These are phyloP conservation scores for Paralichthys olivaceus DNA, from an alignment of 2,113 vertebrate genomes.

Conservation along the genomic window DNA sequence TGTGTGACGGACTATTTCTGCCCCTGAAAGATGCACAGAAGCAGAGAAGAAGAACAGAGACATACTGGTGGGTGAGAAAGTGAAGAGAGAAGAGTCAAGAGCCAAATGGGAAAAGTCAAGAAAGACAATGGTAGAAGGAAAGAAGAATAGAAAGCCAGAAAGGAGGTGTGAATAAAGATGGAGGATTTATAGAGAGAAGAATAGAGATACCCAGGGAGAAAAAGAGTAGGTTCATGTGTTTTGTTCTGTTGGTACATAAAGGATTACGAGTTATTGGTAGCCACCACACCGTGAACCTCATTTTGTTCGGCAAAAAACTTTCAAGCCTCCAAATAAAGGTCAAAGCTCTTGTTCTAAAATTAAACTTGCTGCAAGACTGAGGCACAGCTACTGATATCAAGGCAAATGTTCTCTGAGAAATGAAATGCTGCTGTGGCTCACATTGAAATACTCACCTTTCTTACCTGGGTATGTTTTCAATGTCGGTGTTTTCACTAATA, in stretches of 20 bases:
- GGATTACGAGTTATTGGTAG: neutral
- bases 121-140: too few relatives aligned
- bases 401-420: constrained; percentile 17
- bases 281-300: constrained; percentile 20
- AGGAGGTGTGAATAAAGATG: too few relatives aligned
- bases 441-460: neutral
- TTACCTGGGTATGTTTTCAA: neutral
- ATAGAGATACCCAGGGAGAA: too few relatives aligned
- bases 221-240: too few relatives aligned
- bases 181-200: too few relatives aligned
- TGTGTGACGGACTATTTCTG: constrained; percentile 43
- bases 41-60: neutral
- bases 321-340: constrained; percentile 48
- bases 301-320: constrained; percentile 21
- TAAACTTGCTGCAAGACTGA: constrained; percentile 8
- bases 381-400: constrained; percentile 10
- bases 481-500: too few relatives aligned
- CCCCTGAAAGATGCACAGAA: constrained; percentile 31
- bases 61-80: constrained; percentile 5
- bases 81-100: neutral
- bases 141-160: too few relatives aligned
- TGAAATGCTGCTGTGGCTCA: constrained; percentile 10
- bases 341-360: constrained; percentile 33
- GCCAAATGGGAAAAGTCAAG: too few relatives aligned
- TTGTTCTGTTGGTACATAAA: too few relatives aligned